A percentile compares a stretch with the other conserved stretches of the same genome.
Evolutionary conservation across 2,113 vertebrate genomes (phyloP).

Genomic region (Cynoglossus semilaevis): DNA sequence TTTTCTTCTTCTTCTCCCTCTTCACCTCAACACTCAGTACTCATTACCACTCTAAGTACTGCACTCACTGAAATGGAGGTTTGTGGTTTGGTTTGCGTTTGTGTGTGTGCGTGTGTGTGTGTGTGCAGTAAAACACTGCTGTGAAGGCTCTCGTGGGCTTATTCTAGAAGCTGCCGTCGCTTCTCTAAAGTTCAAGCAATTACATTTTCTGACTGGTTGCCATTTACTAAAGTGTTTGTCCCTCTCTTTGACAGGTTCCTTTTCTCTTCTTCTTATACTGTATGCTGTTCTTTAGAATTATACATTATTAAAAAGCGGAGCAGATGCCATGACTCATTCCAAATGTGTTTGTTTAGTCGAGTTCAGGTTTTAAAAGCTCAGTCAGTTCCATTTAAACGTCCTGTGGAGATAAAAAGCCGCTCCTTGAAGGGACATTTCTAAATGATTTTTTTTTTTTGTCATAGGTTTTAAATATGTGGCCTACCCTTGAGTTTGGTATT

Average conservation of each 20-base stretch:
- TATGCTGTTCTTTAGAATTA: too few species aligned
- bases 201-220: constrained; percentile 63
- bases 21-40: constrained; percentile 40
- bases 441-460: too few species aligned
- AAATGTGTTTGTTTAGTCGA: too few species aligned
- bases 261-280: too few species aligned
- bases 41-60: constrained; percentile 60
- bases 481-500: too few species aligned
- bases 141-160: constrained; percentile 64
- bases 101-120: constrained; percentile 23
- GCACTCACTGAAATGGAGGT: constrained; percentile 62
- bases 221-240: constrained; percentile 56
- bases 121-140: constrained; percentile 53
- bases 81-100: constrained; percentile 21
- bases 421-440: too few species aligned
- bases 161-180: constrained; percentile 55
- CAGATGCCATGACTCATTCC: too few species aligned
- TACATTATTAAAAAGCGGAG: too few species aligned
- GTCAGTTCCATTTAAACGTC: too few species aligned
- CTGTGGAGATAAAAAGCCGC: too few species aligned
- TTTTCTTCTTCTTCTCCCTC: constrained; percentile 17
- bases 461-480: too few species aligned
- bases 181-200: constrained; percentile 73
- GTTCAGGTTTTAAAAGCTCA: too few species aligned
- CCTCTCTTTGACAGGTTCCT: not conserved